Base-by-base conservation (phyloP, 1,140 invertebrate species). In the Colletes latitarsis region DNA sequence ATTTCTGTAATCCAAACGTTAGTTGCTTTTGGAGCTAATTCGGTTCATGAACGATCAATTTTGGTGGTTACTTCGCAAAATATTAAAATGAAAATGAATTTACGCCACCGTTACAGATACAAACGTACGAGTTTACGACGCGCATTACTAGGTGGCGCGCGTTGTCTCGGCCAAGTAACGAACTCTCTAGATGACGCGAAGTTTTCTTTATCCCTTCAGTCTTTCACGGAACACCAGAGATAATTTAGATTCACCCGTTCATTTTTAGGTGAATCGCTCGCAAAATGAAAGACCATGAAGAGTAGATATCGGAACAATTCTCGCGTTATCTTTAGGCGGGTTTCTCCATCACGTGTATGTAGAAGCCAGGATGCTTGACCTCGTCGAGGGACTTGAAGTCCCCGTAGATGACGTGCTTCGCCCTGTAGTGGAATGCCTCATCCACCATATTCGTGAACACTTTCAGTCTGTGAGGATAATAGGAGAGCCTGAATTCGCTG, bases 271-370 rank as follows among this genome's bases (percentile, higher is more conserved):
- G 30, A 30, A 30, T 30, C 30, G 9, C 52, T 9, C 52, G 52
- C 52, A 12, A 53, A 53, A 53, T 17, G 9, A 53, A 53, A 12
- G 9, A 53, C 14, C 6, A 0, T 6, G 4, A n/a, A 4, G 17
- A 55, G 17, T 12, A 49, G 8, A 49, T 12, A 49, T 12, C 10
- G 49, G 3, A 49, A 10, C 49, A 49, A 49, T 49, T 12, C 8
- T 12, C 3, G 49, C 49, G 30, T 6, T 0, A 2, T 17, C 8
- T 1, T 41, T 78, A 83, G 15, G 60, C 60, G 10, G 82, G 86
- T 89, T 97, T 98, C 92, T 97, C 94, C 71, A 98, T 94, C 10
- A 97, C 94, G 88, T 98, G 97, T 72, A 98, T 97, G 85, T 97
- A 98, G 91, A 97, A 98, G 49, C 95, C 96, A 1, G 97, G 97